Evolutionary conservation across 2,888 invertebrate species (phyloP).

Genomic region (Stenodera caucasica): DNA sequence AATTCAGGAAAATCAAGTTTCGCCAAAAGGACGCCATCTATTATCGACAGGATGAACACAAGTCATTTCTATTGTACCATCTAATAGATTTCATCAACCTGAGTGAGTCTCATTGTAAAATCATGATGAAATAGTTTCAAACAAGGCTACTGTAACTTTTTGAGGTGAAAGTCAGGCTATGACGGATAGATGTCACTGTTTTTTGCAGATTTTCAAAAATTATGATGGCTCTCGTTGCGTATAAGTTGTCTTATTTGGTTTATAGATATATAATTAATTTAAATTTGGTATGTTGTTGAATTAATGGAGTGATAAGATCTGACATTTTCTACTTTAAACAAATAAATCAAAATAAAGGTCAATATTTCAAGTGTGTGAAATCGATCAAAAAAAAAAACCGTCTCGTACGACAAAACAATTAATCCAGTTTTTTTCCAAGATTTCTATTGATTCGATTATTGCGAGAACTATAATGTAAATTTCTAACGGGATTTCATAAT

Average conservation of each 20-base stretch:
- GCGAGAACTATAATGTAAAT: neutral
- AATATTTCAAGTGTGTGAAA: neutral
- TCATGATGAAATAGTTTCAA: too few species aligned
- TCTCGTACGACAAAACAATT: neutral
- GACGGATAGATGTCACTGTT: too few species aligned
- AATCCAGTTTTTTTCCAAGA: neutral
- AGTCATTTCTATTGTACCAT: too few species aligned
- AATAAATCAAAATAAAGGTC: constrained; percentile 1
- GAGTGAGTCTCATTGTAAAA: too few species aligned
- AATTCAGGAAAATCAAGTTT: too few species aligned
- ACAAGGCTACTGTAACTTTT: too few species aligned
- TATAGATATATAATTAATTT: neutral
- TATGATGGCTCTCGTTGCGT: neutral
- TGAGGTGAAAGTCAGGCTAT: too few species aligned
- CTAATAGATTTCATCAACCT: too few species aligned
- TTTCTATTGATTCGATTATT: neutral
- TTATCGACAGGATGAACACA: too few species aligned
- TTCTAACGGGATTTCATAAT: neutral
- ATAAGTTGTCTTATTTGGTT: neutral
- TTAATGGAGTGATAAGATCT: neutral
- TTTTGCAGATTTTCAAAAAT: too few species aligned
- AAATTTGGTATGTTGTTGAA: neutral
- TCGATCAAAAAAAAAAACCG: neutral
- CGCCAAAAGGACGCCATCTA: too few species aligned
- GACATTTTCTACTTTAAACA: neutral